These are phyloP conservation scores for Lophochroa leadbeateri DNA, from an alignment of 2,113 vertebrate species.

Conservation along the genomic window DNA sequence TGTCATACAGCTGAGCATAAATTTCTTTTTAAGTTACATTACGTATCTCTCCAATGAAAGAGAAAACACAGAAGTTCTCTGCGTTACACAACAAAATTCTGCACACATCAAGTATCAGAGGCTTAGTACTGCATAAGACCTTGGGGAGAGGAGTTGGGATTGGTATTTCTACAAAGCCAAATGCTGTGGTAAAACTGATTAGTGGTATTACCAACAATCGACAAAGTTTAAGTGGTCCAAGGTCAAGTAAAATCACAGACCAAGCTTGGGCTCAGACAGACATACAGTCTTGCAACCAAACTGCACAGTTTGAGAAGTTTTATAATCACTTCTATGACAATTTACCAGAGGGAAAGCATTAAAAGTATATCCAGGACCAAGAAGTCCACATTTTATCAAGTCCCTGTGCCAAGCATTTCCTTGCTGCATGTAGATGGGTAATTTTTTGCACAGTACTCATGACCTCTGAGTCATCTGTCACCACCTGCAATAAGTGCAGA, in stretches of 20 bases:
- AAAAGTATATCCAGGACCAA: not conserved
- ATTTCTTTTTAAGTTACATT: not conserved
- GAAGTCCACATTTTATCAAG: not conserved
- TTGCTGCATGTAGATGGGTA: not conserved
- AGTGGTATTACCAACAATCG: not conserved
- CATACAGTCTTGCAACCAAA: not conserved
- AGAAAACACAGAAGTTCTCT: not conserved
- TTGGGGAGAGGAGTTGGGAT: not conserved
- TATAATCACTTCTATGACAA: not conserved
- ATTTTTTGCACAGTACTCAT: not conserved
- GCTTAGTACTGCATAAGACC: not conserved
- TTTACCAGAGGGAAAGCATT: not conserved
- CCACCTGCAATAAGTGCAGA: not conserved
- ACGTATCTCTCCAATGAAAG: not conserved
- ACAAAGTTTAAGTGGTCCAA: not conserved
- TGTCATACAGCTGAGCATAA: not conserved
- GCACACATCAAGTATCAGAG: not conserved
- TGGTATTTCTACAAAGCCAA: not conserved
- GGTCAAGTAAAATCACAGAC: not conserved
- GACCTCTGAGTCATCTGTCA: not conserved
- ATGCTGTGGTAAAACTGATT: not conserved
- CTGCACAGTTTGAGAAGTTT: not conserved
- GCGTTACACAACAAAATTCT: not conserved
- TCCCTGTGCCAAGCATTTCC: not conserved
- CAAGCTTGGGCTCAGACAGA: not conserved